phyloP scores from a whole-genome alignment of 2,113 vertebrate species.

The Panthera tigris region DNA sequence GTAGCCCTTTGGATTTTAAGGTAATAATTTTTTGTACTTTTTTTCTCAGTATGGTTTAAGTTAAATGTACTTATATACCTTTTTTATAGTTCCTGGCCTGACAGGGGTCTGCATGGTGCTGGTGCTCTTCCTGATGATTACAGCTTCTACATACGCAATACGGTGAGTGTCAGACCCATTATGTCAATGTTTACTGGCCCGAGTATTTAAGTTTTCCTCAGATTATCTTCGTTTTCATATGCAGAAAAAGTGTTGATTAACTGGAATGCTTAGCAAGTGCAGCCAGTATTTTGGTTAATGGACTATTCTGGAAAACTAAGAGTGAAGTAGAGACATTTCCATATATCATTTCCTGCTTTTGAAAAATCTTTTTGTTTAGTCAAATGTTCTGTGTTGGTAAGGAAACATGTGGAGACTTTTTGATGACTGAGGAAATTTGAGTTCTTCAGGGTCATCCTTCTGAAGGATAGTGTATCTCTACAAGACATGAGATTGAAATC shows the following conservation, averaged over 20 bases:
- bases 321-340: not conserved
- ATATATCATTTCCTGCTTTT: not conserved
- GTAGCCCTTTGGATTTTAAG: slow-evolving; percentile 26
- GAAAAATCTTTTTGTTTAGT: not conserved
- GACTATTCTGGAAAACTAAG: not conserved
- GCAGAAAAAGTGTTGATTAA: not conserved
- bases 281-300: not conserved
- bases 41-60: slow-evolving; percentile 15
- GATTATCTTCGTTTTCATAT: not conserved
- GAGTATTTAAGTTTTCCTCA: not conserved
- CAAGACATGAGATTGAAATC: not conserved
- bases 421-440: not conserved
- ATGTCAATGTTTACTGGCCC: not conserved
- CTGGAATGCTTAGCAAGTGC: not conserved
- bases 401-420: not conserved
- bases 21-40: not conserved
- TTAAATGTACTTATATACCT: slow-evolving; percentile 8
- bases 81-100: slow-evolving; percentile 92
- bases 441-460: not conserved
- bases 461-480: not conserved
- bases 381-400: not conserved
- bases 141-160: slow-evolving; percentile 93
- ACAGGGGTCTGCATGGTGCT: slow-evolving; percentile 95
- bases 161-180: slow-evolving; percentile 84
- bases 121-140: slow-evolving; percentile 96